A percentile compares a stretch with the other conserved stretches of the same genome.
Evolutionary conservation across 2,797 vertebrate species (phyloP).

Genomic region (Poeciliopsis presidionis): DNA sequence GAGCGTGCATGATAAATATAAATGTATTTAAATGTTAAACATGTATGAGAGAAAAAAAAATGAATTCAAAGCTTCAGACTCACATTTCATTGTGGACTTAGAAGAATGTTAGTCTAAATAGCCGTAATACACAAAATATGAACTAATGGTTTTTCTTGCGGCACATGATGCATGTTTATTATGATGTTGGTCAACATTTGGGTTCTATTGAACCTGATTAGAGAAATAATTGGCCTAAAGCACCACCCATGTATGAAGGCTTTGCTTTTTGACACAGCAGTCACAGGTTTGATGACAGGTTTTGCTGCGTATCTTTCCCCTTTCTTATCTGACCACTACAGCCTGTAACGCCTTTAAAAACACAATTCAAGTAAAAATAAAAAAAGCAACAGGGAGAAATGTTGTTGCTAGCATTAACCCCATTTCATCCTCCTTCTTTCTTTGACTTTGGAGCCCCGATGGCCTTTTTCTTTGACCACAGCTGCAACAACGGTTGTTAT

Average conservation of each 20-base stretch:
- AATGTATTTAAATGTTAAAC: background rate
- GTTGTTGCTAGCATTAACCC: background rate
- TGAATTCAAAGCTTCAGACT: background rate
- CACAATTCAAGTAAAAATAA: background rate
- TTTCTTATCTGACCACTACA: no score
- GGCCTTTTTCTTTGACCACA: conserved; percentile 70
- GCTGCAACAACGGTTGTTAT: conserved; percentile 78
- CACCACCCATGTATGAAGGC: no score
- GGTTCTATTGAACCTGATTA: background rate
- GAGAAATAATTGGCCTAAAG: background rate
- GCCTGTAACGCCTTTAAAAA: no score
- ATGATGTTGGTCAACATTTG: background rate
- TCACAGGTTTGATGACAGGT: no score
- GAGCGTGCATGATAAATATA: background rate
- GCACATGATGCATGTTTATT: background rate
- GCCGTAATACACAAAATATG: background rate
- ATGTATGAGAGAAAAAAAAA: background rate
- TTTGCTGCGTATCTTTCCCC: no score
- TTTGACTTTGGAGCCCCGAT: conserved; percentile 63
- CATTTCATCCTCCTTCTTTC: conserved; percentile 4
- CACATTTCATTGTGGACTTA: background rate
- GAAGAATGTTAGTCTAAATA: background rate
- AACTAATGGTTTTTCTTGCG: background rate
- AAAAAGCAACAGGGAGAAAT: background rate
- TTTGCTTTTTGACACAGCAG: no score